phyloP scores from a whole-genome alignment of 1,140 invertebrate species.

The Bombus superbus region DNA sequence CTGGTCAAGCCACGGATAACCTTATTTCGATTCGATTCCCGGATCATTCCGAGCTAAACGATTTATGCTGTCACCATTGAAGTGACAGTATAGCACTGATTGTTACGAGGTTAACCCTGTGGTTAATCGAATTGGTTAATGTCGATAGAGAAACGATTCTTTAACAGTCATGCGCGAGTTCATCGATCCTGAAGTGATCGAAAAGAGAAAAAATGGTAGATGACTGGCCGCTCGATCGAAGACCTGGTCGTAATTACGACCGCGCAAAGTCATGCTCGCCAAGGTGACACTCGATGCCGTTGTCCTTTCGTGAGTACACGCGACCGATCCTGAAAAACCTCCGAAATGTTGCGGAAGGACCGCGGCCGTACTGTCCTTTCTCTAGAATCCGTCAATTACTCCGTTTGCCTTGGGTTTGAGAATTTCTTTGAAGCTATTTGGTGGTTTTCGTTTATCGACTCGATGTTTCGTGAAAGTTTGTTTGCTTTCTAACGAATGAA shows the following conservation, averaged over 20 bases:
- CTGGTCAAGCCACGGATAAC: not conserved
- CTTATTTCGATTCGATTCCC: constrained; percentile 8
- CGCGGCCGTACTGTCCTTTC: not conserved
- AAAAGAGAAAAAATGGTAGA: constrained; percentile 18
- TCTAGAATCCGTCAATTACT: not conserved
- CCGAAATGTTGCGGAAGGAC: constrained; percentile 20
- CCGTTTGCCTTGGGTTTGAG: too few species aligned
- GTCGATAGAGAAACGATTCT: not conserved
- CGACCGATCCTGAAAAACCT: constrained; percentile 11
- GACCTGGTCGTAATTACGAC: constrained; percentile 65
- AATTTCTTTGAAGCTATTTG: not conserved
- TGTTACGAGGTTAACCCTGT: constrained; percentile 38
- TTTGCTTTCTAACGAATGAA: too few species aligned
- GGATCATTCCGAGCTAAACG: not conserved
- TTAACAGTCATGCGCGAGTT: constrained; percentile 36
- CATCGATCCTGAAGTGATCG: constrained; percentile 23
- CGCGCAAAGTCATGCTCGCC: constrained; percentile 63
- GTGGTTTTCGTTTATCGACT: too few species aligned
- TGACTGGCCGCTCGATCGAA: constrained; percentile 47
- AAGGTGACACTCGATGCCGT: constrained; percentile 56
- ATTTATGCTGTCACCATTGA: constrained; percentile 37
- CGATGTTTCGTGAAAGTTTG: not conserved
- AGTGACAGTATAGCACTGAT: constrained; percentile 45
- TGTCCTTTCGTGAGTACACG: constrained; percentile 40
- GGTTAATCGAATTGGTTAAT: not conserved